phyloP scores from a whole-genome alignment of 2,797 vertebrate species.

The Hylomyscus alleni region DNA sequence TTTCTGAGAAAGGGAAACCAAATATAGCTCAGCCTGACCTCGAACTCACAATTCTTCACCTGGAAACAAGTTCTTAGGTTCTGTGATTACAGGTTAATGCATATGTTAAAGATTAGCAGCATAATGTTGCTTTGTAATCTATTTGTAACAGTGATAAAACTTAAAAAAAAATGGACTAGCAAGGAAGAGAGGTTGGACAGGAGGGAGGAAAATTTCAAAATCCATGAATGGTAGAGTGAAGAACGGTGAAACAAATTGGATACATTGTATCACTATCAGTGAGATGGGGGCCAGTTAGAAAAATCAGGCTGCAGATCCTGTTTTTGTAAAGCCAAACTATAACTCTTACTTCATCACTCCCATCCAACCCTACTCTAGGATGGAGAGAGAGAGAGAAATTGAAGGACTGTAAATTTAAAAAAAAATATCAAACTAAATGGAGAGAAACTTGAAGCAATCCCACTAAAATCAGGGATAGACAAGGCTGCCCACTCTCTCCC shows the following conservation, averaged over 20 bases:
- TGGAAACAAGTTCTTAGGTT: background rate
- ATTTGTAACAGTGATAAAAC: background rate
- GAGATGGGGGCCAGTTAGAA: background rate
- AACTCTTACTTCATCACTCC: background rate
- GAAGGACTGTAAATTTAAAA: background rate
- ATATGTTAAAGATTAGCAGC: background rate
- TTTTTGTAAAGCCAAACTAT: conserved; percentile 17
- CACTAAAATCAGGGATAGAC: too few relatives aligned
- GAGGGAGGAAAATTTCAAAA: background rate
- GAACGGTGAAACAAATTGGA: background rate
- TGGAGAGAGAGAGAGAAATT: background rate
- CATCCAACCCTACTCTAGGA: background rate
- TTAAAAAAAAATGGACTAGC: background rate
- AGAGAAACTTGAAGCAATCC: too few relatives aligned
- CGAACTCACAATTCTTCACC: background rate
- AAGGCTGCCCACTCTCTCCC: too few relatives aligned
- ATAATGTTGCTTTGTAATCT: background rate
- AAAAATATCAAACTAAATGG: too few relatives aligned
- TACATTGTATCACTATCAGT: background rate
- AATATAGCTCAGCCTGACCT: background rate
- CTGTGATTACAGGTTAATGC: background rate
- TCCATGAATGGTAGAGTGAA: background rate
- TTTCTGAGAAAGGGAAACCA: background rate
- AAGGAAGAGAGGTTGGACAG: background rate
- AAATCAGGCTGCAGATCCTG: background rate